phyloP scores from a whole-genome alignment of 1,140 invertebrate species.

The Drosophila kurseongensis region DNA sequence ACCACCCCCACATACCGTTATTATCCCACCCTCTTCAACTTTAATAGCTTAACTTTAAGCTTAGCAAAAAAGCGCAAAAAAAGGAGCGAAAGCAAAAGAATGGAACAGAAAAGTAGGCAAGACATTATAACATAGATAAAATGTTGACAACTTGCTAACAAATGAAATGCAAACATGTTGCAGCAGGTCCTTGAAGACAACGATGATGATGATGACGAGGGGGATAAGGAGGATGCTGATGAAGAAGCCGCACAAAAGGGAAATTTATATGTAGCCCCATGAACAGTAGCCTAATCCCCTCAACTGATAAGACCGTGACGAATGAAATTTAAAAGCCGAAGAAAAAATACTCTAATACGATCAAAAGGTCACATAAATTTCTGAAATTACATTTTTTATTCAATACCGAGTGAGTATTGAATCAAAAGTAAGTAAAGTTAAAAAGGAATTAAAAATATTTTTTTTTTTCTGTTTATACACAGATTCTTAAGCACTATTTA shows the following conservation, averaged over 20 bases:
- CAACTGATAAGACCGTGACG: constrained; percentile 2
- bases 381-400: too few species aligned
- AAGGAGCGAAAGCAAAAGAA: constrained; percentile 16
- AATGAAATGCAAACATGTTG: constrained; percentile 69
- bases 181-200: constrained; percentile 29
- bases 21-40: constrained; percentile 3
- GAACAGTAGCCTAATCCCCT: constrained; percentile 14
- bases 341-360: constrained; percentile 1
- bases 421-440: too few species aligned
- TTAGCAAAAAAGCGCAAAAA: constrained; percentile 5
- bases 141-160: constrained; percentile 64
- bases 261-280: constrained; percentile 30
- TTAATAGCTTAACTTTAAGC: constrained; percentile 36
- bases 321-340: not conserved
- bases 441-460: too few species aligned
- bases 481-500: too few species aligned
- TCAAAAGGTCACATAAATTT: not conserved
- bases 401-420: too few species aligned
- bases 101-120: constrained; percentile 32
- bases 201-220: not conserved
- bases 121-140: constrained; percentile 60
- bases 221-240: constrained; percentile 10
- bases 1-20: not conserved
- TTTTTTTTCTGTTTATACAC: too few species aligned
- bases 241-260: constrained; percentile 29